Base-by-base conservation (phyloP, 2,797 vertebrate genomes). In the Ciconia nigra region DNA sequence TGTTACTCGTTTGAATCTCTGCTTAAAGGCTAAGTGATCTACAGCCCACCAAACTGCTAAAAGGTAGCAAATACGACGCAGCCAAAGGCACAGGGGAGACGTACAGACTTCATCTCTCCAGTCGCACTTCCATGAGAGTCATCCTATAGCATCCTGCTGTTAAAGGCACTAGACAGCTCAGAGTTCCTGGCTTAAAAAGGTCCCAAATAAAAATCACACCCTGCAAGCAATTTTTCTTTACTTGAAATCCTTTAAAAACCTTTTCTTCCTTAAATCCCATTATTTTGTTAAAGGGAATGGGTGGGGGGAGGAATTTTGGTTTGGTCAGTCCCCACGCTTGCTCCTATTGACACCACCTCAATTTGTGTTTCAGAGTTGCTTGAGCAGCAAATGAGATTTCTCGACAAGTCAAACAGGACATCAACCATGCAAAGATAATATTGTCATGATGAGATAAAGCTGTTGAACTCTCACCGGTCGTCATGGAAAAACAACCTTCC, bases 51-150 rank as follows among this genome's bases (percentile, higher is more conserved):
- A 11, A 24, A 18, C 16, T 33, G 11, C 71, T 41, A 9, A 24
- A 72, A 37, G 29, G 17, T 41, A 41, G 76, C 7, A 18, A n/a
- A 28, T 3, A 25, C 0, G 39, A 41, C 26, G 14, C n/a, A n/a
- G 57, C 31, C 52, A 66, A 35, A 70, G 31, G 63, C 51, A 59
- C 10, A 25, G 49, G 21, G 12, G 25, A 46, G 39, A 51, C 3
- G 1, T 0, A 54, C 13, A 47, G 44, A 54, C 12, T 63, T 33
- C 1, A 7, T 62, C 42, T n/a, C 14, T 33, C 26, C 20, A 39
- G 29, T 10, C 2, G 1, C 12, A 12, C 15, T 52, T 46, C 74
- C 28, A 19, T 5, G 13, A 9, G 46, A 51, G 18, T 42, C 61
- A 81, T 37, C 59, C 81, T n/a, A 24, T 1, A 65, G 33, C 35